Evolutionary conservation across 2,113 vertebrate species (phyloP), one percentile per base, ranked within the genome.

Genomic region (Percopsis transmontana): DNA sequence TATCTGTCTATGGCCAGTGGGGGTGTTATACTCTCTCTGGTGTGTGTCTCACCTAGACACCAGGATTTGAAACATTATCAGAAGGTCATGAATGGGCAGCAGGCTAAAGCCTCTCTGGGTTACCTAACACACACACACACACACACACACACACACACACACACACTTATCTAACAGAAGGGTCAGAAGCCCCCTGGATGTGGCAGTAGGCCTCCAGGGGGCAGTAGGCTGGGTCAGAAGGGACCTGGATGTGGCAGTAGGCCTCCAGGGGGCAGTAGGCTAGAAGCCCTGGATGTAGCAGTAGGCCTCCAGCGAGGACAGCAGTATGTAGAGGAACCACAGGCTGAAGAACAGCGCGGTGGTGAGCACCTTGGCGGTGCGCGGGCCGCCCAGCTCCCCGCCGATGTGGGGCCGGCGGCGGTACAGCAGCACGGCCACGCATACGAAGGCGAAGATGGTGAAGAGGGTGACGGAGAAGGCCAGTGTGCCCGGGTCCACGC

Each of bases 391-490:
- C 44, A 99, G 94, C 91, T 99, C 97, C 53, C 97, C 97, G 39
- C 97, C 97, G 0, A 99, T 97, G 67, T 92, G 92, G 0, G 97
- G 96, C 80, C 95, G 92, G 76, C 97, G 94, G 40, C 97, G 94
- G 80, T 98, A 98, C 79, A 99, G 90, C 70, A 99, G 94, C 66
- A 99, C 97, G 0, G 91, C 95, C 67, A 99, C 91, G 70, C 93
- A 96, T 85, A 99, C 91, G 81, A 99, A 97, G 90, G 97, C 97
- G 74, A 99, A 98, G 84, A 98, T 95, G 88, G 96, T 98, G 93
- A 97, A 99, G 88, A 99, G 94, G 6, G 97, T 99, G 90, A 99
- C 96, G 0, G 96, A 98, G 92, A 99, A 99, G 66, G 97, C 97
- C 75, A 99, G 88, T 0, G 95, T 98, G 66, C 97, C 97, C 0